Evolutionary conservation across 2,113 vertebrate genomes (phyloP), one percentile per base, ranked within the genome.

Genomic region (Corythaixoides concolor): DNA sequence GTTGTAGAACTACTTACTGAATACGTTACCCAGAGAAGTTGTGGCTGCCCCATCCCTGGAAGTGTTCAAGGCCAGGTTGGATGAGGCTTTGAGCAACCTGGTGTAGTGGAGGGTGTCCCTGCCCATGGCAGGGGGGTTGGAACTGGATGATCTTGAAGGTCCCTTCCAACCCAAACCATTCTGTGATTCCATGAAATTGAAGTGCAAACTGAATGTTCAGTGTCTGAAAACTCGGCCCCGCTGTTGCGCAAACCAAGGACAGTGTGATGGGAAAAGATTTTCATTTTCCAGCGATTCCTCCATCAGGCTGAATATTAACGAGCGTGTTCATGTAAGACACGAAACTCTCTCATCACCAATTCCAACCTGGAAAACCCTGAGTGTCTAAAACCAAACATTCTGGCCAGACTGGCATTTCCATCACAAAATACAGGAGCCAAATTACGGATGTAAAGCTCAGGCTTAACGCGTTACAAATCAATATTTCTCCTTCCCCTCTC

Each of bases 371-470:
- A 13, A 81, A n/a, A 69, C 6, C 58, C 33, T 32, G 30, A 26
- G 52, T 41, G 23, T 49, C 63, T 81, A n/a, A 37, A 53, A 55
- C 22, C 43, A 78, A 53, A 85, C 63, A 56, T 50, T 75, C 64
- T 72, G 58, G 60, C 11, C 56, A 85, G 88, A 78, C 69, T 16
- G 63, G 82, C 26, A 56, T 55, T n/a, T 74, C n/a, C 59, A 60
- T 85, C 64, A 88, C 45, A 75, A 97, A 94, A 75, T 32, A 76
- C 12, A 19, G 28, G 41, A 93, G 45, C 60, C 82, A 27, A 32
- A 95, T 94, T 90, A 89, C 33, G 24, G 91, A 92, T 64, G 88
- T 32, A 35, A 93, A 97, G 56, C 39, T 94, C 53, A 49, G 58
- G 32, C 83, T 88, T 88, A 63, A 89, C 43, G 90, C 45, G 85